Evolutionary conservation across 2,888 invertebrate genomes (phyloP), one percentile per base, ranked within the genome.

Genomic region (Agriopis leucophaearia): DNA sequence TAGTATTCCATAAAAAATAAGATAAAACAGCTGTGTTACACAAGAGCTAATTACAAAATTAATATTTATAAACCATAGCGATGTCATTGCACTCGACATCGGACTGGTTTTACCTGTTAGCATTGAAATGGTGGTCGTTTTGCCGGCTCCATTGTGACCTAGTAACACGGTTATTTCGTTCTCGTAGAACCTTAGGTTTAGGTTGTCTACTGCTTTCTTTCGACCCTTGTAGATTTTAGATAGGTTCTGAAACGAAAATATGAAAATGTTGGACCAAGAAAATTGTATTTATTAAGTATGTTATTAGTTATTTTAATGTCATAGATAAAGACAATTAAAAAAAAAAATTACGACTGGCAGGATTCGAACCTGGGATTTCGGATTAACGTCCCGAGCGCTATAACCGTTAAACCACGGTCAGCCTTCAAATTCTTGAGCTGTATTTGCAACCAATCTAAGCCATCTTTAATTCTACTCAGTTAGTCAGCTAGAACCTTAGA

Each of bases 91-190:
- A 16, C 54, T 47, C 18, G 8, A 51, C 18, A 45, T 8, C 38
- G 44, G 47, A 73, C 72, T 44, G 62, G 72, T 72, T 69, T 80
- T 83, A 95, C 96, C 98, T 68, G 98, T 98, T 63, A 99, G 89
- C 96, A 99, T 98, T 0, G 97, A 97, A 95, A 99, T 98, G 0
- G 98, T 98, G 0, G 99, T 98, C 0, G 98, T 98, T 94, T 99
- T 99, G 12, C 98, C 98, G 47, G 98, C 98, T 8, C 99, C 98
- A 82, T 98, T 98, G 81, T 94, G 94, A 51, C 94, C 94, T 61
- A 94, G 77, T 77, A 94, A 83, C 70, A 97, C 97, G 1, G 98
- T 98, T 73, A 98, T 98, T 91, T 99, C 98, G 74, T 97, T 96
- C 85, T 97, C 96, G 84, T 97, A 98, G 96, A 99, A 96, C 81